Base-by-base conservation (phyloP, 2,113 vertebrate species). In the Crotalus viridis region DNA sequence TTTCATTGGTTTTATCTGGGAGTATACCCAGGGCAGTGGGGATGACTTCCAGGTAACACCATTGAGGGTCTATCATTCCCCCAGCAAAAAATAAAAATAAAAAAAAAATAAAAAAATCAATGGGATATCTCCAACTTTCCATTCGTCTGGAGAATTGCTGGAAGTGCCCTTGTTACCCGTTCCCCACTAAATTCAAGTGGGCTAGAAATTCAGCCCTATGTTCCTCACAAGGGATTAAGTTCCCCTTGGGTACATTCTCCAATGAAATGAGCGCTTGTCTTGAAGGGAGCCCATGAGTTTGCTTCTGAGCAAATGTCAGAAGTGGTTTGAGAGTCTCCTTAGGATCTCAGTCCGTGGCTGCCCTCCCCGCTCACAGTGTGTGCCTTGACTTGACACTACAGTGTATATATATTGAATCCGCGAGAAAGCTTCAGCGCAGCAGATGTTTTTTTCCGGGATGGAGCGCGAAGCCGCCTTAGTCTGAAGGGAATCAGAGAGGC, bases 291-390 rank as follows among this genome's bases (percentile, higher is more conserved):
- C 26, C 48, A 4, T 4, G 86, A 4, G 48, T 52, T 87, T 87
- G 51, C 26, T 87, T 54, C 86, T 87, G 48, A n/a, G 51, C 6
- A n/a, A 17, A n/a, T 3, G n/a, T 87, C 5, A n/a, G 26, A 28
- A 4, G 2, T 87, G 48, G 7, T 15, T 52, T 54, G 51, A 52
- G 21, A 10, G 43, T 9, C 3, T 46, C 24, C 46, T 89, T 57
- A 26, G 43, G 26, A 91, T n/a, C 33, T 9, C 17, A 52, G 4
- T 51, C 28, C 19, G 19, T 19, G 69, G 13, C 3, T 12, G 26
- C 17, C 3, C 12, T 17, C 12, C 4, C 24, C 24, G 3, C 39
- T 46, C n/a, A 19, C 24, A 3, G 3, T 1, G 13, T 9, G 1
- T 33, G 8, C 59, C 9, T 52, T 4, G 43, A 64, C 89, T 26